phyloP scores from a whole-genome alignment of 2,888 invertebrate genomes.

The Apodemia mormo region DNA sequence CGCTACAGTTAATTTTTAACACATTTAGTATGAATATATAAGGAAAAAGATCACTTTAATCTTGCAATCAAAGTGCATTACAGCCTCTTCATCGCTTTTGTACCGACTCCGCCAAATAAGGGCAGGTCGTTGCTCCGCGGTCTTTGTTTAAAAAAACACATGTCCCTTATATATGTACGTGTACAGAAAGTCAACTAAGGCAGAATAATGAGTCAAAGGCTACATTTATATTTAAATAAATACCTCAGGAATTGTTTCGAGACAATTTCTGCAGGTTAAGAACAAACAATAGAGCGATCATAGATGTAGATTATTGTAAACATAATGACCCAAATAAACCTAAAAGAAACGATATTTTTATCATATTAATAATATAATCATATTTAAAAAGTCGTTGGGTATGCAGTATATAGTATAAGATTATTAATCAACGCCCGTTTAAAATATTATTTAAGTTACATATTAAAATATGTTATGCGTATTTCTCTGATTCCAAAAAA shows the following conservation, averaged over 20 bases:
- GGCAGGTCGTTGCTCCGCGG: conserved; percentile 67
- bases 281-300: neutral
- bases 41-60: conserved; percentile 12
- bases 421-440: no score
- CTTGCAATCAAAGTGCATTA: conserved; percentile 28
- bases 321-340: neutral
- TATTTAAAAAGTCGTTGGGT: no score
- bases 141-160: conserved; percentile 74
- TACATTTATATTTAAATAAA: conserved; percentile 46
- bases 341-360: neutral
- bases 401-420: no score
- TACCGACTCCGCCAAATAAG: conserved; percentile 69
- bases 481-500: no score
- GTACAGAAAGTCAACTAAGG: conserved; percentile 60
- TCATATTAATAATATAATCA: neutral
- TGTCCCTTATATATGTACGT: conserved; percentile 56
- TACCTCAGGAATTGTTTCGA: conserved; percentile 40
- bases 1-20: no score
- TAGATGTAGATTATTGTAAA: neutral
- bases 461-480: no score
- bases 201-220: conserved; percentile 56
- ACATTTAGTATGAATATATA: neutral
- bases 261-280: neutral
- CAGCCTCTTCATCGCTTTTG: conserved; percentile 40
- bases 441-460: no score